These are phyloP conservation scores for Thaumatotibia leucotreta DNA, from an alignment of 1,140 invertebrate species.

Conservation along the genomic window DNA sequence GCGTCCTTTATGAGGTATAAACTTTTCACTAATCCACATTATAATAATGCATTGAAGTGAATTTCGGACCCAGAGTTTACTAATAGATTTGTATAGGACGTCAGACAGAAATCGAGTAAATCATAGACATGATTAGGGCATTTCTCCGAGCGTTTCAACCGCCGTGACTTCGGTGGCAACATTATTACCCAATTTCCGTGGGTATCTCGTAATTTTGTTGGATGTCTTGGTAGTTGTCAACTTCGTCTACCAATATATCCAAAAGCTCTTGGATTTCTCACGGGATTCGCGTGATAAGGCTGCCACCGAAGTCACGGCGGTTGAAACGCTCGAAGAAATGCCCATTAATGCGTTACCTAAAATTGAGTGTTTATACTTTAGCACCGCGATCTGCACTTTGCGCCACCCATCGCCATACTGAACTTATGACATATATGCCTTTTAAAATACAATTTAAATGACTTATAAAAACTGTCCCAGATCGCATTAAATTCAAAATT, in stretches of 20 bases:
- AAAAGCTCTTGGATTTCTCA: too few species aligned
- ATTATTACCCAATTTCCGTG: too few species aligned
- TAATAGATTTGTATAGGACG: background rate
- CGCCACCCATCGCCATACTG: background rate
- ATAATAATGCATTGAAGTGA: too few species aligned
- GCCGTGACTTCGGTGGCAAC: too few species aligned
- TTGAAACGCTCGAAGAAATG: too few species aligned
- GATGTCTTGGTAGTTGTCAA: too few species aligned
- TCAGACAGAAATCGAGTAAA: background rate
- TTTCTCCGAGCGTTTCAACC: too few species aligned
- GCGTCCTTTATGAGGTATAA: background rate
- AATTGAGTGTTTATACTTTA: background rate
- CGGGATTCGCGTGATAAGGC: too few species aligned
- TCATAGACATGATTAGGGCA: background rate
- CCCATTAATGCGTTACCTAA: background rate
- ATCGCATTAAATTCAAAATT: constrained; percentile 41
- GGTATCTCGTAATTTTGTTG: too few species aligned
- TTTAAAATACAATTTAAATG: background rate
- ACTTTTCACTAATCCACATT: background rate
- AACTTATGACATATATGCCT: background rate
- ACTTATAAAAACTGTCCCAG: background rate
- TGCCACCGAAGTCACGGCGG: too few species aligned
- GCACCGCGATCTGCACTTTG: background rate
- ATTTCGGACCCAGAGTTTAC: too few species aligned
- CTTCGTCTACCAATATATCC: too few species aligned